Base-by-base conservation (phyloP, 2,797 vertebrate species). In the Okamejei kenojei region DNA sequence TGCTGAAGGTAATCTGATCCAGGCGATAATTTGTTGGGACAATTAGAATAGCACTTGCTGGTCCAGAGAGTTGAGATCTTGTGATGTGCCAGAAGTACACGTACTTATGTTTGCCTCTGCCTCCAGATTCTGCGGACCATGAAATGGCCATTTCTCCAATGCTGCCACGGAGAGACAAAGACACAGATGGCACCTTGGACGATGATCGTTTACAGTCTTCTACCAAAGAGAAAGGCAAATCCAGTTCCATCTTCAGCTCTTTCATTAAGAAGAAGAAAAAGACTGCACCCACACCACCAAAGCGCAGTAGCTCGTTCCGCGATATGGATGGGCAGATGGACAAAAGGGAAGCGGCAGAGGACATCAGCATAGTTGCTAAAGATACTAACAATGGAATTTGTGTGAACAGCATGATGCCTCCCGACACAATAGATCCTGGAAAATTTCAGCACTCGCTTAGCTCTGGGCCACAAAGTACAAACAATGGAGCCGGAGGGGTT, bases 211-310 rank as follows among this genome's bases (percentile, higher is more conserved):
- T 99, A 93, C 96, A 99, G 63, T 97, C 97, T 29, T 92, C 73
- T 11, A 92, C 90, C 11, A 92, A 92, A 45, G 90, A 92, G 0
- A 98, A 97, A 94, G 98, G 98, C 95, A 99, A 97, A 93, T 98
- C 98, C 82, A 96, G 97, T 95, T 98, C 97, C 94, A 95, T 98
- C 93, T 97, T 99, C 93, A 97, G 98, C 1, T 98, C 97, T 94
- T 97, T 98, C 94, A 99, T 99, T 94, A 99, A 98, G 96, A 99
- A 98, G 95, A 99, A 99, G 96, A 99, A 98, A 94, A 99, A 98
- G 94, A 98, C 97, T 0, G 98, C 99, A 0, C 99, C 99, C 0
- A 96, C 98, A 0, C 99, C 99, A 0, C 99, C 99, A 0, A 99
- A 98, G 93, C 97, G 99, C 93, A 99, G 98, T 96, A 99, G 98